These are phyloP conservation scores for Paedocypris micromegethes DNA, from an alignment of 2,797 vertebrate genomes.

Conservation along the genomic window DNA sequence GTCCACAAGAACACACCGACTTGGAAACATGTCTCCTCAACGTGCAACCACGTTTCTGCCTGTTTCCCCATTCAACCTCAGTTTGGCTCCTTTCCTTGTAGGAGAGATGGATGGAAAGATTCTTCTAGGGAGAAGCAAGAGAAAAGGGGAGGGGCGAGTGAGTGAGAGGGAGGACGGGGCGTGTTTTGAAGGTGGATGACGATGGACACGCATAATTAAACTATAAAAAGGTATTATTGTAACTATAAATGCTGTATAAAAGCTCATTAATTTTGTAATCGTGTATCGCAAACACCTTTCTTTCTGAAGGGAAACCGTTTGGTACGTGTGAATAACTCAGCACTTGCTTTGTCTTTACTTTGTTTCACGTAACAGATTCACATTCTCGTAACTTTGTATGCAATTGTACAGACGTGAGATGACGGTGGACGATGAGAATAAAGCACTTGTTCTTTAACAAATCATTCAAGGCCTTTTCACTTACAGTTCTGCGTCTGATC, in stretches of 20 bases:
- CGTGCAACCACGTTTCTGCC: conserved; percentile 14
- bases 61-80: conserved; percentile 21
- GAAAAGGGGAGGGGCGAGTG: too few relatives aligned
- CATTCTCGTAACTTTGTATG: conserved; percentile 88
- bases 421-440: conserved; percentile 90
- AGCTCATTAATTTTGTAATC: conserved; percentile 79
- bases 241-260: conserved; percentile 81
- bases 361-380: conserved; percentile 79
- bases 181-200: conserved; percentile 46
- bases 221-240: conserved; percentile 68
- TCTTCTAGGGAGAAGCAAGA: conserved; percentile 38
- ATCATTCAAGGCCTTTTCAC: conserved; percentile 20
- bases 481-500: too few relatives aligned
- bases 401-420: conserved; percentile 99
- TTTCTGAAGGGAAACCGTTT: conserved; percentile 87
- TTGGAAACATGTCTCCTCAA: conserved; percentile 59
- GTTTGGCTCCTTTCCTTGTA: conserved; percentile 35
- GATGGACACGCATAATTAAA: conserved; percentile 60
- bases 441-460: conserved; percentile 89
- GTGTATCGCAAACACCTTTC: conserved; percentile 96
- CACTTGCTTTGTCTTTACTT: conserved; percentile 71
- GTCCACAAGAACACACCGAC: conserved; percentile 55
- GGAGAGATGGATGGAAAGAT: conserved; percentile 42
- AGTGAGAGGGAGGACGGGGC: too few relatives aligned
- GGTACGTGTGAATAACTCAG: conserved; percentile 83